These are phyloP conservation scores for Pherbina coryleti DNA, from an alignment of 2,888 invertebrate genomes.

Conservation along the genomic window DNA sequence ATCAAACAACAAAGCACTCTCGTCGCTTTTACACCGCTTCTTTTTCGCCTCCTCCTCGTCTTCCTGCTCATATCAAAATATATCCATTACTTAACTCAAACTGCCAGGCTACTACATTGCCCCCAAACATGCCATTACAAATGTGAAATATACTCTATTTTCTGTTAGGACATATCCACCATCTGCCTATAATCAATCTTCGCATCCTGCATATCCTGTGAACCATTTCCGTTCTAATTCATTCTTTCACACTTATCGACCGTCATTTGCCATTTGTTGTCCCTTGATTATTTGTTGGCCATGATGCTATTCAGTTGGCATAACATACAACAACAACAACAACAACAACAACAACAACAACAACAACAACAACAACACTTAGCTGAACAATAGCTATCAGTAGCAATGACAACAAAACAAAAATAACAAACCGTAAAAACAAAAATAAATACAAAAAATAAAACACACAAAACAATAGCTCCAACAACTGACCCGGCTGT, in stretches of 20 bases:
- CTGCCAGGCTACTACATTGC: too few relatives aligned
- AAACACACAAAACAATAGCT: neutral
- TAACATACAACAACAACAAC: neutral
- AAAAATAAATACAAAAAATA: neutral
- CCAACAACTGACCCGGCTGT: neutral
- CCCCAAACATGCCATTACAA: neutral
- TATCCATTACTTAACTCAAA: too few relatives aligned
- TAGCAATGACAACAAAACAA: neutral
- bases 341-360: neutral
- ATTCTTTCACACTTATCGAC: conserved; percentile 4
- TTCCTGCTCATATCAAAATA: too few relatives aligned
- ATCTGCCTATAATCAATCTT: neutral
- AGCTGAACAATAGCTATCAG: neutral
- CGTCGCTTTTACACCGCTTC: too few relatives aligned
- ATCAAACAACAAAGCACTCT: too few relatives aligned
- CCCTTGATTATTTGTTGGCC: conserved; percentile 1
- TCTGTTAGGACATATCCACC: neutral
- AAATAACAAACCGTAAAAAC: neutral
- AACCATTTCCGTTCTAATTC: conserved; percentile 20
- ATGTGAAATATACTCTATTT: neutral
- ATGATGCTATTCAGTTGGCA: conserved; percentile 7
- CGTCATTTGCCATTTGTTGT: neutral
- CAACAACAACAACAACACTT: neutral
- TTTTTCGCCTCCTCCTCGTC: too few relatives aligned
- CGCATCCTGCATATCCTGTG: conserved; percentile 18